Base-by-base conservation (phyloP, 2,113 vertebrate genomes). In the Raphicerus campestris region DNA sequence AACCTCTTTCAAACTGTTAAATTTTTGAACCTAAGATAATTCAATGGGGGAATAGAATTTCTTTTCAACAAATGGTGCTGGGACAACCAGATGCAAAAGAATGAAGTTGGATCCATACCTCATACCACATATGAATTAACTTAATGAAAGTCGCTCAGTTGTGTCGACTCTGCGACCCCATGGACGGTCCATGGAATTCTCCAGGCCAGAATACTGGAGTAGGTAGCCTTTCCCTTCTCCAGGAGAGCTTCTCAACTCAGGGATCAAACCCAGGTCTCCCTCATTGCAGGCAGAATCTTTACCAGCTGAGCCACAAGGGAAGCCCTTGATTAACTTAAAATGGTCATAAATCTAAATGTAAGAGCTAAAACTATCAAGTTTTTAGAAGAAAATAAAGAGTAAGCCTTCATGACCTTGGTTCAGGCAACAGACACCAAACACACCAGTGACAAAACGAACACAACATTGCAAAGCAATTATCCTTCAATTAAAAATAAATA, bases 91-190 rank as follows among this genome's bases (percentile, higher is more conserved):
- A 30, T 39, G 42, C 49, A 77, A 77, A 87, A 26, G 42, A 94
- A 91, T 49, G 7, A 94, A 73, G 9, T 16, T 84, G 39, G 24
- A 66, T 7, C 47, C 30, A 47, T 45, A 85, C 5, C 5, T 92
- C 84, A 30, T 13, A 73, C 28, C n/a, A 75, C 22, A 88, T 5
- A 53, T 10, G 77, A 78, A 35, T 70, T 70, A 70, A 70, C n/a
- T 70, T 35, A 20, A 10, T 35, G 17, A 70, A 70, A 70, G 63
- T 35, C 4, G 0, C 63, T 70, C n/a, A 35, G 63, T 10, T 35
- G 17, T 70, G 63, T 70, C 2, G 0, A 20, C n/a, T 70, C n/a
- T 35, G 32, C 0, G 1, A 70, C 63, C 2, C 9, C 63, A 70
- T 70, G 17, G 63, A 70, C n/a, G 8, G 0, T 70, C 8, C 17